Evolutionary conservation across 2,797 vertebrate species (phyloP).

Genomic region (Anabacerthia variegaticeps): DNA sequence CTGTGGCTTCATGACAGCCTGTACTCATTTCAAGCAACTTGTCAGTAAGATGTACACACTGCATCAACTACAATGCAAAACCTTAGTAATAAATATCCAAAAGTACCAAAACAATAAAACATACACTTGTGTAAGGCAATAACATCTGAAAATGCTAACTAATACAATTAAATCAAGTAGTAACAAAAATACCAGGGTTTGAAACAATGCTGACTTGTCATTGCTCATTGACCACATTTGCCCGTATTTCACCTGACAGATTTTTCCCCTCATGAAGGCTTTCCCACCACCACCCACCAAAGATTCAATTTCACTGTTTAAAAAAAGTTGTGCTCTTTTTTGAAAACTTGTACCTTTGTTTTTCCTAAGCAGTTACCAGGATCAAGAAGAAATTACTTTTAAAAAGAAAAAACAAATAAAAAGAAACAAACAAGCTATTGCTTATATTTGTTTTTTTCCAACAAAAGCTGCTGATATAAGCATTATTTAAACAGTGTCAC

Average conservation of each 20-base stretch:
- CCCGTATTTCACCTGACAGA: neutral
- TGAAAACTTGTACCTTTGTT: neutral
- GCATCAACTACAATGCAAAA: neutral
- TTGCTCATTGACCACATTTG: neutral
- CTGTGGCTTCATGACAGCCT: neutral
- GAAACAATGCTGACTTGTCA: neutral
- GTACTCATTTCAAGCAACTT: neutral
- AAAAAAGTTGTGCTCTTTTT: neutral
- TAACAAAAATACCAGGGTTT: neutral
- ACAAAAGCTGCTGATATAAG: neutral
- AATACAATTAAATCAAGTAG: neutral
- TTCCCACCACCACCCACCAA: neutral
- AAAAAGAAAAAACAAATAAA: too few relatives aligned
- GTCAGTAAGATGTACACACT: neutral
- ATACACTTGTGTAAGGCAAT: neutral
- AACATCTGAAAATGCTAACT: neutral
- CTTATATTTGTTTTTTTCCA: neutral
- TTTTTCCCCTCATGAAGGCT: neutral
- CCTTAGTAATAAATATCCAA: neutral
- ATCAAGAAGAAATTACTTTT: neutral
- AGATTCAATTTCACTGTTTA: neutral
- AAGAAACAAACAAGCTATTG: neutral
- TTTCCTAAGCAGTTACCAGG: neutral
- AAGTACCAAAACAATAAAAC: neutral
- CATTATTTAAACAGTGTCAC: neutral